phyloP scores from a whole-genome alignment of 2,888 invertebrate genomes.

The Eustalomyia histrio region DNA sequence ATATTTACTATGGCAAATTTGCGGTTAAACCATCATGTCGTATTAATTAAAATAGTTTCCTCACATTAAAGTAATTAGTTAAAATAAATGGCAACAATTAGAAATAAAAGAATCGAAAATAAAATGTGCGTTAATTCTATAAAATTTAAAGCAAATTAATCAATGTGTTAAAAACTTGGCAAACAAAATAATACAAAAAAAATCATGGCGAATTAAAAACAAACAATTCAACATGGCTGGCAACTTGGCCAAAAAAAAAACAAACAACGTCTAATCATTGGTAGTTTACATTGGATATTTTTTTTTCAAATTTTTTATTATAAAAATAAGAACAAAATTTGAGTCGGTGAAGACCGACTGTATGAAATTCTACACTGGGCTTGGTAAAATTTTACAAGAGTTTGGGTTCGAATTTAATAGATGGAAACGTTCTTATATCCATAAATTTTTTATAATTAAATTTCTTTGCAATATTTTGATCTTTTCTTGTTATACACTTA shows the following conservation, averaged over 20 bases:
- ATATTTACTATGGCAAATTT: constrained; percentile 25
- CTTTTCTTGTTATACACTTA: no score
- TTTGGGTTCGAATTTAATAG: no score
- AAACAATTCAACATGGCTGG: constrained; percentile 31
- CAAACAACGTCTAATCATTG: neutral
- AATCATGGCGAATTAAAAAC: constrained; percentile 24
- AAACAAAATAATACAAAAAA: neutral
- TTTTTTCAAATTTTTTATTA: no score
- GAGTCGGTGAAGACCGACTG: no score
- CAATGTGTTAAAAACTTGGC: constrained; percentile 44
- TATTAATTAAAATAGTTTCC: constrained; percentile 58
- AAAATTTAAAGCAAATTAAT: constrained; percentile 61
- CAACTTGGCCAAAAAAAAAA: constrained; percentile 21
- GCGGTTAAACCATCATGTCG: constrained; percentile 39
- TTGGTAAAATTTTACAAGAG: no score
- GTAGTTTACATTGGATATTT: no score
- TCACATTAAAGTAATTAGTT: constrained; percentile 48
- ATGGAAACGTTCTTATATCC: no score
- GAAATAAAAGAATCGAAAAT: constrained; percentile 1
- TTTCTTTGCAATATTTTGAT: no score
- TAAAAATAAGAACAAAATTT: no score
- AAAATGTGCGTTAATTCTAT: constrained; percentile 42
- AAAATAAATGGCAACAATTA: constrained; percentile 38
- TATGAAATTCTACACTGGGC: no score
- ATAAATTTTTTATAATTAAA: no score